Conservation (phyloP, 2,888 invertebrate genomes). For the Isotomurus palustris region DNA sequence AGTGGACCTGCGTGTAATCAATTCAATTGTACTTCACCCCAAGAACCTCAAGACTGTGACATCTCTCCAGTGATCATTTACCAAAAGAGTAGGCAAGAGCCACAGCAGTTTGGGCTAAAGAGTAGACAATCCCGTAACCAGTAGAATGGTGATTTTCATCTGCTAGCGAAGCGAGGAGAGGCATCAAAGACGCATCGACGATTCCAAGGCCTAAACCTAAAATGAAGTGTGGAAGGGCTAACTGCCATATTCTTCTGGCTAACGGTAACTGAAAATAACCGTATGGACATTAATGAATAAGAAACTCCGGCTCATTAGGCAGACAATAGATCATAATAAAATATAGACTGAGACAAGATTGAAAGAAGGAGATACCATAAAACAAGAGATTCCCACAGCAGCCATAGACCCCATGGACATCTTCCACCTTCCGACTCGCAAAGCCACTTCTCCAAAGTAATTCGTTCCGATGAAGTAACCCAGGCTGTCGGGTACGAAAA, state of each 20-base stretch:
- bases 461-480: constrained; percentile 79
- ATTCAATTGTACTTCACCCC: too few relatives aligned
- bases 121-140: constrained; percentile 75
- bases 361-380: too few relatives aligned
- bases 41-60: too few relatives aligned
- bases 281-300: too few relatives aligned
- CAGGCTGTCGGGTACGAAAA: constrained; percentile 78
- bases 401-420: constrained; percentile 61
- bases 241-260: constrained; percentile 59
- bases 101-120: constrained; percentile 75
- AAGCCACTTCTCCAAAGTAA: constrained; percentile 65
- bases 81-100: constrained; percentile 74
- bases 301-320: too few relatives aligned
- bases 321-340: too few relatives aligned
- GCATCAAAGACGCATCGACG: constrained; percentile 74
- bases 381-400: constrained; percentile 61
- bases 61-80: constrained; percentile 46
- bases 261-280: constrained; percentile 58
- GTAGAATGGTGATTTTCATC: constrained; percentile 59
- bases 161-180: constrained; percentile 68
- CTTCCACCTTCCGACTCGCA: constrained; percentile 61
- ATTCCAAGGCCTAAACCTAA: constrained; percentile 76
- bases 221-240: constrained; percentile 71
- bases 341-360: too few relatives aligned
- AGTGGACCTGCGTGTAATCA: constrained; percentile 62